Evolutionary conservation across 2,888 invertebrate species (phyloP), one percentile per base, ranked within the genome.

Genomic region (Lycaena phlaeas): DNA sequence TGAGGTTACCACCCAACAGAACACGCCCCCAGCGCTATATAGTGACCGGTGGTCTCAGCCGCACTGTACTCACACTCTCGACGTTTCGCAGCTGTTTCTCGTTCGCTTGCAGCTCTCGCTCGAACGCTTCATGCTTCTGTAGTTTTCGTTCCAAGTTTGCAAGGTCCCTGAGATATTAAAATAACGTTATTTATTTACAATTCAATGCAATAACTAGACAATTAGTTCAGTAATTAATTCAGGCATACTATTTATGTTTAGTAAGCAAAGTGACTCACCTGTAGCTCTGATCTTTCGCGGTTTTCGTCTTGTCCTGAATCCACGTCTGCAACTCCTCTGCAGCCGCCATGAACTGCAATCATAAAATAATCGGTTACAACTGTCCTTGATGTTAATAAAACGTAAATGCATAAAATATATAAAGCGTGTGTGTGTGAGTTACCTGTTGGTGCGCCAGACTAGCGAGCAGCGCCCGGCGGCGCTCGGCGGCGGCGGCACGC

Each of bases 91-190:
- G 84, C 58, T 97, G 94, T 9, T 95, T 96, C 69, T 98, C 96
- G 61, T 98, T 98, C 1, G 98, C 96, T 36, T 94, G 89, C 12
- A 99, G 76, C 65, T 99, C 98, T 1, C 97, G 87, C 61, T 98
- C 97, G 64, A 98, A 98, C 0, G 98, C 97, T 69, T 97, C 95
- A 64, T 99, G 98, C 62, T 97, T 97, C 73, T 97, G 96, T 1
- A 97, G 76, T 66, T 97, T 97, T 1, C 96, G 87, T 51, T 96
- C 95, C 48, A 96, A 74, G 68, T 98, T 97, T 27, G 89, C 91
- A 11, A 97, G 79, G 61, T 97, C 97, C 11, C 95, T 85, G 63
- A 0, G 45, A 48, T 31, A 14, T 4, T n/a, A 14, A 27, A 18
- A 37, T 1, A 7, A 38, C n/a, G n/a, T n/a, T n/a, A n/a, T n/a